Base-by-base conservation (phyloP, 2,113 vertebrate genomes). In the Mustela nigripes region DNA sequence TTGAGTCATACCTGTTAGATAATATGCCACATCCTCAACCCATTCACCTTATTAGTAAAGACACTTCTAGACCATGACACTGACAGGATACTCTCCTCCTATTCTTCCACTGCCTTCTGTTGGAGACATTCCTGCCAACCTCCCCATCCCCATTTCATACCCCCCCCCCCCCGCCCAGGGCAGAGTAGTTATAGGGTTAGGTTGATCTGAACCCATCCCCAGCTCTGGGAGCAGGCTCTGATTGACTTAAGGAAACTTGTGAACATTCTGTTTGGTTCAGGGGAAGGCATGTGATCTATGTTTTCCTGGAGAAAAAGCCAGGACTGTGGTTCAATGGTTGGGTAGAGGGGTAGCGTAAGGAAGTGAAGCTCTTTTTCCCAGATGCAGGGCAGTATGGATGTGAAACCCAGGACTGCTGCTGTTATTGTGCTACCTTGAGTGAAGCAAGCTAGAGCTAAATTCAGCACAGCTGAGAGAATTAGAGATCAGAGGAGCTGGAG, bases 311-410 rank as follows among this genome's bases (percentile, higher is more conserved):
- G 62, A 36, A 33, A 80, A 79, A 90, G 24, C 39, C 22, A 39
- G 33, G 50, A 58, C 74, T 45, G 6, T 11, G 24, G 19, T 31
- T 31, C 67, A 58, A n/a, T 45, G 33, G 31, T 9, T n/a, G 26
- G 12, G 4, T 31, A 1, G 10, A 79, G 4, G 60, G 21, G 7
- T 22, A 1, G 2, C 12, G 7, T 22, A 15, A 63, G 26, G 65
- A 80, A 69, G 39, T 65, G 33, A 18, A 91, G 22, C 8, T 79
- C 42, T 80, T 50, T 90, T 36, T 80, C 12, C 71, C 28, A 36
- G 39, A 53, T 1, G n/a, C 1, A 2, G 53, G 31, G 11, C 7
- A 33, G 45, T 3, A 7, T 36, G 28, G 4, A 4, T 1, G 45
- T 58, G 78, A 80, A 58, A 65, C 4, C 71, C 50, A 62, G 50